A percentile compares a stretch with the other conserved stretches of the same genome.
These are phyloP conservation scores for Elegia similella DNA, from an alignment of 2,888 invertebrate genomes.

Conservation along the genomic window DNA sequence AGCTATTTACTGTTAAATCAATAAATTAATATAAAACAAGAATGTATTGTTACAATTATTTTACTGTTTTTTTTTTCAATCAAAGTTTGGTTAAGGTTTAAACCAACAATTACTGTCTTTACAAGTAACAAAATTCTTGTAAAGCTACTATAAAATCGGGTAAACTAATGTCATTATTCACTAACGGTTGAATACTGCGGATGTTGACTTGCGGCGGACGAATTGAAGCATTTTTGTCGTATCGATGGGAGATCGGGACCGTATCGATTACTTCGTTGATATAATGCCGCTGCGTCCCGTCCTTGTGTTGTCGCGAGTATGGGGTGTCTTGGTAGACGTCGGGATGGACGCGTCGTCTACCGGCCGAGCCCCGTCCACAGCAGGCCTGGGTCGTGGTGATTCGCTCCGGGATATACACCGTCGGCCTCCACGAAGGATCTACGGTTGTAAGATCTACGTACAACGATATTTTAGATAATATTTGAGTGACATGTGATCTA, in stretches of 20 bases:
- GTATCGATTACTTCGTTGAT: background rate
- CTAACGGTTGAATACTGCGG: conserved; percentile 18
- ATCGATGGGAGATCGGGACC: conserved; percentile 10
- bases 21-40: too few relatives aligned
- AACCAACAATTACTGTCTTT: too few relatives aligned
- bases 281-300: background rate
- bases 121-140: conserved; percentile 43
- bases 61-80: too few relatives aligned
- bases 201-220: conserved; percentile 22
- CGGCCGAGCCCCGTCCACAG: conserved; percentile 85
- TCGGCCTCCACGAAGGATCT: conserved; percentile 82
- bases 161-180: conserved; percentile 28
- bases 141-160: conserved; percentile 41
- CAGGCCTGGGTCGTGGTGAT: conserved; percentile 84
- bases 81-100: too few relatives aligned
- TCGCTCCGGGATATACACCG: conserved; percentile 81
- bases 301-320: conserved; percentile 9
- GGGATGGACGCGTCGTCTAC: conserved; percentile 41
- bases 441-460: conserved; percentile 81
- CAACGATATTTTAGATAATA: conserved; percentile 58
- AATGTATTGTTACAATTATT: too few relatives aligned
- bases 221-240: background rate
- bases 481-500: conserved; percentile 6
- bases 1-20: too few relatives aligned
- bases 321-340: conserved; percentile 15